Base-by-base conservation (phyloP, 92 coral and sea anemone genomes). In the Palythoa caribaeorum region DNA sequence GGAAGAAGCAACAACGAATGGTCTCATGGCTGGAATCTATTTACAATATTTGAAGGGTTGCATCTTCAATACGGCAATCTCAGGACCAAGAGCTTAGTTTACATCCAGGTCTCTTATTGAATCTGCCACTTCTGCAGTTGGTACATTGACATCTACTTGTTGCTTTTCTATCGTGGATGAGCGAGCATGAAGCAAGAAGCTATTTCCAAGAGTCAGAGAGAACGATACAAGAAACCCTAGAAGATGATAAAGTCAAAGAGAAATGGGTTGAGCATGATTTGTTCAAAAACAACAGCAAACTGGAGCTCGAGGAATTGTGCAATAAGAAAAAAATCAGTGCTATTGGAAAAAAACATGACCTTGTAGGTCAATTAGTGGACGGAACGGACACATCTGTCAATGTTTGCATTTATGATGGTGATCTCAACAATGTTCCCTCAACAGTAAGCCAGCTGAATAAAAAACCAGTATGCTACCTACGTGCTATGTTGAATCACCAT, bases 371-470 rank as follows among this genome's bases (percentile, higher is more conserved):
- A 73, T 13, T 73, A 39, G 78, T 39, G 28, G 78, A 73, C 44
- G 36, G 50, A 73, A 39, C 78, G 9, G 78, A 75, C 35, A 36
- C 70, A 62, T 16, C 70, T 62, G 70, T n/a, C 70, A 62, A 62
- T 63, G 70, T 63, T 63, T 63, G 70, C 70, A 63, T 63, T 63
- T 63, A 63, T 86, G 84, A 86, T 86, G 84, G 84, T 51, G 73
- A 75, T 86, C 80, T 86, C 54, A 57, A 10, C 83, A 86, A 76
- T 59, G 76, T 86, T 20, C 83, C 89, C 11, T 86, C 89, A 50
- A 75, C 89, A 14, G 89, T 86, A 37, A 86, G 89, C 72, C 63
- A 86, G 76, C 80, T 86, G 80, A 86, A 86, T 53, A 86, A 86
- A 9, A 54, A 86, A 62, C 1, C 50, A 44, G 50, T 2, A 44